Evolutionary conservation across 2,113 vertebrate species (phyloP).

Genomic region (Myodes glareolus): DNA sequence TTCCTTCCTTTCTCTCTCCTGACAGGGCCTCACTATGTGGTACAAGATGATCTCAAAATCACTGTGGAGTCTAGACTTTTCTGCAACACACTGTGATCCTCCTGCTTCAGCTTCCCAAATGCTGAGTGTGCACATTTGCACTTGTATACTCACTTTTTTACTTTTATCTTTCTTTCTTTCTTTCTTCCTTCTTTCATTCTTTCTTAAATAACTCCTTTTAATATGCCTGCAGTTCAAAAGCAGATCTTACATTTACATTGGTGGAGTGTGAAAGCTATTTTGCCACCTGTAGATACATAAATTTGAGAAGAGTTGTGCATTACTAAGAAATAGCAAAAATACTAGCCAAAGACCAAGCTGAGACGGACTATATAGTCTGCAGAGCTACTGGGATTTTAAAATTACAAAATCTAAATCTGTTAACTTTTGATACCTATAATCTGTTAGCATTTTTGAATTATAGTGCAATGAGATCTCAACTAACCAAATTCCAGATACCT

Average conservation of each 20-base stretch:
- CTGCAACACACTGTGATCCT: background rate
- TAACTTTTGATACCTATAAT: background rate
- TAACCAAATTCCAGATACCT: background rate
- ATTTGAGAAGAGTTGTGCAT: background rate
- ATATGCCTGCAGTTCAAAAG: background rate
- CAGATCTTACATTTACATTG: background rate
- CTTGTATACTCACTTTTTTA: background rate
- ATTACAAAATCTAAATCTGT: background rate
- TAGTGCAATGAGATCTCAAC: background rate
- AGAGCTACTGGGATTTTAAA: background rate
- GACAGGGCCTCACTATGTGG: background rate
- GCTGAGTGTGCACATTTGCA: background rate
- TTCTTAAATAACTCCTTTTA: background rate
- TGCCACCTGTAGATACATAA: background rate
- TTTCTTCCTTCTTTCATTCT: background rate
- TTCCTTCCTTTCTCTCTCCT: background rate
- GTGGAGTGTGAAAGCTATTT: background rate
- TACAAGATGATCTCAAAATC: background rate
- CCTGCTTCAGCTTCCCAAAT: background rate
- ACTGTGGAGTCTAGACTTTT: background rate
- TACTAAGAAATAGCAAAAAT: background rate
- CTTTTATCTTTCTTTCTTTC: background rate
- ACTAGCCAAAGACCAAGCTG: background rate
- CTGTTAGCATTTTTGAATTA: conserved; percentile 7
- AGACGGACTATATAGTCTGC: background rate